Conservation (phyloP, 2,888 invertebrate species). For the Brenthis hecate region DNA sequence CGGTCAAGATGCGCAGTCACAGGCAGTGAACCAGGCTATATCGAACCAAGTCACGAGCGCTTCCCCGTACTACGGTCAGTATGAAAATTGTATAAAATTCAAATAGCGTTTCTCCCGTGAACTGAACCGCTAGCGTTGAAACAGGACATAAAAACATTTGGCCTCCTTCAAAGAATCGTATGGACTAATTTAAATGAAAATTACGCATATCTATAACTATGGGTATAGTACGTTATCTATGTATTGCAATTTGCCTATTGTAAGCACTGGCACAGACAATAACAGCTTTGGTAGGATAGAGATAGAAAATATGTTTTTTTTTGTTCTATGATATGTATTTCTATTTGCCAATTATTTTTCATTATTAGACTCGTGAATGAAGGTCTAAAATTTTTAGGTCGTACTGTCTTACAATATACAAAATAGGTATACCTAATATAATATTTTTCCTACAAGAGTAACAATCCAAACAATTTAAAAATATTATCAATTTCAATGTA, state of each 20-base stretch:
- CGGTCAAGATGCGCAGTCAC: slow-evolving; percentile 69
- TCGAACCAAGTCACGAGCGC: slow-evolving; percentile 69
- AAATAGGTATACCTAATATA: too few relatives aligned
- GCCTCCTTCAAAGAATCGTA: too few relatives aligned
- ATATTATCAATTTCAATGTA: too few relatives aligned
- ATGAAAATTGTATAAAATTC: slow-evolving; percentile 56
- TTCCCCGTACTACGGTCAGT: slow-evolving; percentile 78
- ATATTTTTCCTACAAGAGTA: too few relatives aligned
- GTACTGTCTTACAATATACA: too few relatives aligned
- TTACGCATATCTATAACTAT: too few relatives aligned
- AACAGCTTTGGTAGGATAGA: background rate
- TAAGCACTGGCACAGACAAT: background rate
- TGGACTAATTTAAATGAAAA: too few relatives aligned
- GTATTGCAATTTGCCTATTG: too few relatives aligned
- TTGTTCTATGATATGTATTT: background rate
- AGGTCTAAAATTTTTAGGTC: background rate
- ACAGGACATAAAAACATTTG: slow-evolving; percentile 9
- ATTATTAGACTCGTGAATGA: background rate
- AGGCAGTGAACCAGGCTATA: slow-evolving; percentile 61
- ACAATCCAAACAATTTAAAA: too few relatives aligned
- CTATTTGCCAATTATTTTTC: background rate
- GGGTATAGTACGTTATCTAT: too few relatives aligned
- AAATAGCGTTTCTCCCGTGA: slow-evolving; percentile 46
- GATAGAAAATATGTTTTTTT: background rate
- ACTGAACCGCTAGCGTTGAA: slow-evolving; percentile 36